Base-by-base conservation (phyloP, 2,888 invertebrate species). In the Xanthia togata region DNA sequence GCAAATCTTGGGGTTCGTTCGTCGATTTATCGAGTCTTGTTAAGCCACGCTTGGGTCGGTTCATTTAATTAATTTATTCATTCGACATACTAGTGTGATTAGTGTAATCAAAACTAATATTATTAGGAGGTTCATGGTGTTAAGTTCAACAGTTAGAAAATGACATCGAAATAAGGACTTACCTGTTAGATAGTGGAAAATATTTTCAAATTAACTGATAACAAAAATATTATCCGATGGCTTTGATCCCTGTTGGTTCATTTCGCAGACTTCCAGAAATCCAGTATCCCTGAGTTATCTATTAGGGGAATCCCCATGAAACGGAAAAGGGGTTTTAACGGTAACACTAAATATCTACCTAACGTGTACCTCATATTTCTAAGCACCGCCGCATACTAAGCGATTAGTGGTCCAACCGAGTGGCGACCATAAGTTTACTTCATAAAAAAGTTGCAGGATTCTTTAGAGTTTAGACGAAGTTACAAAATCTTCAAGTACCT, bases 331-430 rank as follows among this genome's bases (percentile, higher is more conserved):
- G 14, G 35, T 23, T 72, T 41, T n/a, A 31, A 14, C n/a, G 0
- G 26, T 70, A 23, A 38, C 59, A 38, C 38, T n/a, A 47, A 73
- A 23, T 20, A 65, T 38, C 14, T 71, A 38, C 38, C 26, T 65
- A 38, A 35, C 38, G 23, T 23, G 20, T 26, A 55, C 41, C 26
- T n/a, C 35, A 59, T 38, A 50, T 31, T 70, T 26, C 6, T 73
- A 59, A 60, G 47, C 23, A 35, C 26, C 53, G n/a, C 41, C 53
- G 31, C 72, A 62, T 59, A 59, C 26, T 38, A 26, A 38, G 47
- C 35, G n/a, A 20, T 50, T 50, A 20, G 50, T 50, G 20, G 20
- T 1, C 20, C 20, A 50, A 50, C 50, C 47, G 47, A 20, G 20
- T 20, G 20, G 50, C 50, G 20, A 0, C 20, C 50, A 50, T 20